Conservation (phyloP, 2,888 invertebrate genomes). For the Erannis defoliaria region DNA sequence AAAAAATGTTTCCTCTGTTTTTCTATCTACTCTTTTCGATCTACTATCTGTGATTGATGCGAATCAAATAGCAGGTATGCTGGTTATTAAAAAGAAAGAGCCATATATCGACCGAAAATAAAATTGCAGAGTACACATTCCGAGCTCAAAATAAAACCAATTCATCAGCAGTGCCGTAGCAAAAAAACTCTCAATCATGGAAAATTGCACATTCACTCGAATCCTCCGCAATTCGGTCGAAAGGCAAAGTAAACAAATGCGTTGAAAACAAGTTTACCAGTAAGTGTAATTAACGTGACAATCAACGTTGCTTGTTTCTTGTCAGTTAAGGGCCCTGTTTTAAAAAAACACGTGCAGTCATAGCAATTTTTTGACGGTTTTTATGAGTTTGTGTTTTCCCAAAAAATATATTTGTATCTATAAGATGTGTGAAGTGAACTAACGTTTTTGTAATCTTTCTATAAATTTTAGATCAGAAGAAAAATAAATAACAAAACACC, state of each 20-base stretch:
- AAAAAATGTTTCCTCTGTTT: too few species aligned
- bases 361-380: too few species aligned
- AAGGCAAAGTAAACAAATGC: conserved; percentile 60
- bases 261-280: conserved; percentile 55
- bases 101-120: conserved; percentile 21
- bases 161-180: conserved; percentile 64
- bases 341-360: too few species aligned
- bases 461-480: too few species aligned
- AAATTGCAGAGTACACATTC: conserved; percentile 39
- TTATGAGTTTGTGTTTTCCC: too few species aligned
- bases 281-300: conserved; percentile 52
- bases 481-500: too few species aligned
- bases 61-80: too few species aligned
- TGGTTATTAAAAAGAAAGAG: neutral
- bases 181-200: conserved; percentile 72
- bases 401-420: too few species aligned
- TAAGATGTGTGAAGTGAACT: too few species aligned
- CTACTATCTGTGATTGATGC: too few species aligned
- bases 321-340: neutral
- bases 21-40: too few species aligned
- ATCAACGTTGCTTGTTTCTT: neutral
- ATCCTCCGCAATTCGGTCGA: conserved; percentile 58
- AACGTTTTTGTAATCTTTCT: too few species aligned
- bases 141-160: conserved; percentile 63
- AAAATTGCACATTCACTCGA: conserved; percentile 68